These are phyloP conservation scores for Trypoxylon attenuatum DNA, from an alignment of 2,888 invertebrate genomes.

Conservation along the genomic window DNA sequence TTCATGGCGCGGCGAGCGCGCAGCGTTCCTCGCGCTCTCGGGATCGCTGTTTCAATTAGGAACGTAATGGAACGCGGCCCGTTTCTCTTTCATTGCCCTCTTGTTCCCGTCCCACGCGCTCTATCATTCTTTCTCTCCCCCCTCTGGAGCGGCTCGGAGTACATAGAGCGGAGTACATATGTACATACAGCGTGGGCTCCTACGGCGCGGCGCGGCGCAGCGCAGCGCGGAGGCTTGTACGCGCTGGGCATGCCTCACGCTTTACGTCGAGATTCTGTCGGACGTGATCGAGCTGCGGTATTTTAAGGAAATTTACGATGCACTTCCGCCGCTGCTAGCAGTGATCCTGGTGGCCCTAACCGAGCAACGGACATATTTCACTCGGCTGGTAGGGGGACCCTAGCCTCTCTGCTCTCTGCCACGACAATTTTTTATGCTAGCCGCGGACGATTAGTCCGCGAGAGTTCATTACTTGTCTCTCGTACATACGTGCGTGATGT, in stretches of 20 bases:
- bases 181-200: no score
- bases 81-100: conserved; percentile 1
- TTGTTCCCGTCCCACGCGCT: not conserved
- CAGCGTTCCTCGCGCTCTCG: conserved; percentile 27
- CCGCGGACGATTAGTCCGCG: no score
- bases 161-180: no score
- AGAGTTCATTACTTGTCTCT: no score
- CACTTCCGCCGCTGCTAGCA: conserved; percentile 12
- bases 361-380: conserved; percentile 5
- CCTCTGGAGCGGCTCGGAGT: no score
- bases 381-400: not conserved
- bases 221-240: no score
- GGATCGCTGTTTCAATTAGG: conserved; percentile 51
- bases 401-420: no score
- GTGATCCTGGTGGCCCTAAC: conserved; percentile 11
- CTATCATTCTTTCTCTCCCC: not conserved
- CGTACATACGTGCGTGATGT: no score
- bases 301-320: conserved; percentile 40
- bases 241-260: conserved; percentile 16
- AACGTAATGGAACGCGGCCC: conserved; percentile 38
- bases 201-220: no score
- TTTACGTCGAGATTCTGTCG: conserved; percentile 35
- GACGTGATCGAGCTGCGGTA: conserved; percentile 36
- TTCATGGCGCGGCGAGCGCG: no score
- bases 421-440: no score